Conservation (phyloP, 1,140 invertebrate species). For the Neoseiulus cucumeris region DNA sequence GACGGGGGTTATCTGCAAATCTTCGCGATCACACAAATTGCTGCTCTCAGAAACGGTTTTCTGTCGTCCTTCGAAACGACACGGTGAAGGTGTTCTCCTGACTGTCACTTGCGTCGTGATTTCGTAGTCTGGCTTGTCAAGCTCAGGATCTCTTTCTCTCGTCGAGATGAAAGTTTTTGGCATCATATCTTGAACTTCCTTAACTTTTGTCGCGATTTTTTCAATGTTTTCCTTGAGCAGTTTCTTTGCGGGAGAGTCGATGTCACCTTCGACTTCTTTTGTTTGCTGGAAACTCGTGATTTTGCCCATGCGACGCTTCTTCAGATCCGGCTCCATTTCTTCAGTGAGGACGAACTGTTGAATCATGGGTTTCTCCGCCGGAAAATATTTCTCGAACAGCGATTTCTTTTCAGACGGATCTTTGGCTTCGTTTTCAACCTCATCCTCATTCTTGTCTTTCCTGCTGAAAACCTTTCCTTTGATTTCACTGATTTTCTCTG, state of each 20-base stretch:
- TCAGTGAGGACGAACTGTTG: slow-evolving; percentile 1
- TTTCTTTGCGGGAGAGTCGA: neutral
- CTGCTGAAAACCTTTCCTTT: neutral
- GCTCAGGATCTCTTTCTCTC: neutral
- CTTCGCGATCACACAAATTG: neutral
- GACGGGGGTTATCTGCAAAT: neutral
- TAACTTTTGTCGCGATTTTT: neutral
- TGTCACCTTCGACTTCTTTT: neutral
- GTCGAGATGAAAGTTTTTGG: neutral
- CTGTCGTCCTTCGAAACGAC: neutral
- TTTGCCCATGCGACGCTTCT: slow-evolving; percentile 1
- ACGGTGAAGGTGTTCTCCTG: neutral
- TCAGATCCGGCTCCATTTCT: slow-evolving; percentile 8
- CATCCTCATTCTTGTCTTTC: neutral
- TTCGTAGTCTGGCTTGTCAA: neutral
- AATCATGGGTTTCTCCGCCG: neutral
- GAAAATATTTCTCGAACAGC: neutral
- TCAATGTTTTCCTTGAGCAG: neutral
- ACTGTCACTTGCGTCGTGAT: neutral
- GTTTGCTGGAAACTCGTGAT: slow-evolving; percentile 3
- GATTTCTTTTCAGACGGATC: neutral
- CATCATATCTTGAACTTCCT: slow-evolving; percentile 8
- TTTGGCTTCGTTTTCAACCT: neutral
- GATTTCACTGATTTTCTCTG: neutral
- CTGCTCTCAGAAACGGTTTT: neutral